phyloP scores from a whole-genome alignment of 2,797 vertebrate species.

The Lepidocolaptes lacrymiger region DNA sequence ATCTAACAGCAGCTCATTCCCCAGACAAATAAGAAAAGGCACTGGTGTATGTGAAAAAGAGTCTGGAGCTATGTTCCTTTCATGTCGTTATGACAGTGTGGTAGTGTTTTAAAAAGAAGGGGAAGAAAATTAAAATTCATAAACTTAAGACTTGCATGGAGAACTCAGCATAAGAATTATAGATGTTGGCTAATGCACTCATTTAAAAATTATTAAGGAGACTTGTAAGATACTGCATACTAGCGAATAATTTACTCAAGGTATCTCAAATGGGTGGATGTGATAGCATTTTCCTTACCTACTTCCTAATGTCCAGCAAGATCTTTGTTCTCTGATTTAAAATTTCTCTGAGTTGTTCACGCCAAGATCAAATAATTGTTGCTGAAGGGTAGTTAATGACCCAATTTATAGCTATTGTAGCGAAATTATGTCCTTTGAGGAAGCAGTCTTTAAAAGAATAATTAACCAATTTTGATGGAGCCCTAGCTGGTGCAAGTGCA shows the following conservation, averaged over 20 bases:
- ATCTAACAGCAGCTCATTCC: neutral
- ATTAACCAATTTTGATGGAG: neutral
- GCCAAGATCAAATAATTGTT: neutral
- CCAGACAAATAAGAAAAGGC: constrained; percentile 36
- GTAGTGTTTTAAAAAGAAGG: neutral
- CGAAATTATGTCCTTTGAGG: neutral
- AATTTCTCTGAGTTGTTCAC: neutral
- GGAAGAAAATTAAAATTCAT: constrained; percentile 17
- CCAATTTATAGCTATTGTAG: neutral
- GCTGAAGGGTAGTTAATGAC: constrained; percentile 26
- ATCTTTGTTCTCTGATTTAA: neutral
- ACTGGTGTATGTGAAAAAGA: neutral
- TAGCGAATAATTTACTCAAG: neutral
- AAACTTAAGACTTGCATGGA: neutral
- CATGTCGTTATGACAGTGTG: neutral
- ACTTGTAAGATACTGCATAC: neutral
- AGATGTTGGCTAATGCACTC: neutral
- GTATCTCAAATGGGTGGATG: neutral
- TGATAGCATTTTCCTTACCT: neutral
- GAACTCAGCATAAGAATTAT: neutral
- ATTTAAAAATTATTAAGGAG: neutral
- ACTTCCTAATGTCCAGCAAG: neutral
- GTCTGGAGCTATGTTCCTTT: neutral
- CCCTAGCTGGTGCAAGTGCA: neutral
- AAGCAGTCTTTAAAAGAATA: constrained; percentile 5